Conservation (phyloP, 2,797 vertebrate species). For the Microctenopoma lineatum region DNA sequence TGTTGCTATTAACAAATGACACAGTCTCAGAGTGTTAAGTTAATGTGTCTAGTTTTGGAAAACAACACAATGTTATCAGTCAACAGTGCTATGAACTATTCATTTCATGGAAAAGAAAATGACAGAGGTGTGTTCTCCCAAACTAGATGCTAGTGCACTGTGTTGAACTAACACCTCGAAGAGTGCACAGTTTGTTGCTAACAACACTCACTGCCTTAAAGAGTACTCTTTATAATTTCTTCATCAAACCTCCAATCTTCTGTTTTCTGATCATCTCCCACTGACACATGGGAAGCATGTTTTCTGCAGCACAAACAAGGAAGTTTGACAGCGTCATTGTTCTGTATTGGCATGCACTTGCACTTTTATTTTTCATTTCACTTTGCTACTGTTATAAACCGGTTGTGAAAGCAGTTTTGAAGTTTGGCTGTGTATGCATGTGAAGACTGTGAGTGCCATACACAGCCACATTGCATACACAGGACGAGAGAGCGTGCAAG, state of each 20-base stretch:
- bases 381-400: neutral
- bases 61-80: conserved; percentile 8
- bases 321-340: conserved; percentile 41
- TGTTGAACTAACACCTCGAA: neutral
- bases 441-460: conserved; percentile 33
- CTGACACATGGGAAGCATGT: conserved; percentile 31
- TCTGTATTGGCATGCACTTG: conserved; percentile 41
- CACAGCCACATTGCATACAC: conserved; percentile 29
- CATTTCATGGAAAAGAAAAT: neutral
- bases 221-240: conserved; percentile 12
- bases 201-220: conserved; percentile 18
- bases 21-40: conserved; percentile 17
- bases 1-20: conserved; percentile 32
- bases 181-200: conserved; percentile 8
- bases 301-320: conserved; percentile 35
- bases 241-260: conserved; percentile 22
- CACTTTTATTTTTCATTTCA: conserved; percentile 28
- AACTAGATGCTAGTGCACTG: neutral
- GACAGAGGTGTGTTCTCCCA: conserved; percentile 3
- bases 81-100: neutral
- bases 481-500: conserved; percentile 44
- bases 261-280: conserved; percentile 39
- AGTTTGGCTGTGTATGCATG: conserved; percentile 23
- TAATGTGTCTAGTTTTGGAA: conserved; percentile 15
- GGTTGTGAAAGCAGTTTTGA: neutral